Base-by-base conservation (phyloP, 2,888 invertebrate species). In the Ptychoptera albimana region DNA sequence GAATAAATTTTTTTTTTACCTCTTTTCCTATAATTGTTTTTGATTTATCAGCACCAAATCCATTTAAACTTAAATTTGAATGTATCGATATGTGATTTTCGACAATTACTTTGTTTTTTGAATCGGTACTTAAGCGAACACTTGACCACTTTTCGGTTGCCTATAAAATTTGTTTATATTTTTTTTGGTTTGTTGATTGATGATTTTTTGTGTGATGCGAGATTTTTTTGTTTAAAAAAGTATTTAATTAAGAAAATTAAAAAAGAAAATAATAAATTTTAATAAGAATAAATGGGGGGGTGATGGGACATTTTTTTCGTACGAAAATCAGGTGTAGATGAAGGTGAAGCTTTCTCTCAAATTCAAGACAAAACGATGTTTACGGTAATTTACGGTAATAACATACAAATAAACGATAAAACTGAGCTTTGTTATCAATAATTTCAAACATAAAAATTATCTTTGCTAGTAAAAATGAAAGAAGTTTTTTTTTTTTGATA, bases 71-170 rank as follows among this genome's bases (percentile, higher is more conserved):
- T 45, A 57, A 50, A 51, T 57, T 57, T 16, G 55, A 54, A 51
- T 57, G 53, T 39, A 53, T 44, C 45, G 55, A 54, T 40, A 57
- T 50, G 48, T 55, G 55, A 53, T 57, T 57, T 55, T 57, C 56
- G 43, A 57, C 52, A 52, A 51, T 55, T 32, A 53, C 50, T 53
- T 54, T 55, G 49, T 52, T 55, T 49, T 55, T 57, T 37, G 55
- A 54, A 48, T 57, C 56, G 42, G 52, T 50, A 49, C 54, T 55
- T 45, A 55, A 50, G 11, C 54, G 54, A 47, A 57, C 55, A 51
- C 56, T 57, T 43, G 56, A 54, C 56, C 56, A 57, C 51, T 57
- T 57, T 50, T 57, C 56, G 42, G 54, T 52, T 40, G 54, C 55
- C 55, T 55, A 50, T 36, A 39, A n/a, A 10, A 7, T 11, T 32